phyloP scores from a whole-genome alignment of 2,888 invertebrate species.

The Cheilosia scutellata region DNA sequence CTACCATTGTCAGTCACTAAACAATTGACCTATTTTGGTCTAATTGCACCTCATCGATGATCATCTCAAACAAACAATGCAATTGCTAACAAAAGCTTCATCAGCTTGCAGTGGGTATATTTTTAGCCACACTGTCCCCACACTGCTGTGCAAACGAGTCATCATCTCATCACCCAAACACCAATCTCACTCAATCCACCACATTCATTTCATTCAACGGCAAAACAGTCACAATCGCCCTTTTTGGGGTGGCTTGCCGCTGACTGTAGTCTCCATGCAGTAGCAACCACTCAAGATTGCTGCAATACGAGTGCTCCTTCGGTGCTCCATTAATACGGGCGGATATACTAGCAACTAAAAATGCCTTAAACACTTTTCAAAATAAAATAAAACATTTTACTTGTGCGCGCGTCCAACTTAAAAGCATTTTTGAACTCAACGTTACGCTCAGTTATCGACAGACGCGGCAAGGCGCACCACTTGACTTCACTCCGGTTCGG shows the following conservation, averaged over 20 bases:
- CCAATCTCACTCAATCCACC: not conserved
- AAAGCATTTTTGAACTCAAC: conserved; percentile 66
- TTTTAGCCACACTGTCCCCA: conserved; percentile 2
- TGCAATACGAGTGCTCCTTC: conserved; percentile 1
- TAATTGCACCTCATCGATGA: no score
- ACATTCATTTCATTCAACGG: not conserved
- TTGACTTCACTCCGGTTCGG: not conserved
- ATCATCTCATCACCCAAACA: not conserved
- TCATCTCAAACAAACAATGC: no score
- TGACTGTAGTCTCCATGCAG: not conserved
- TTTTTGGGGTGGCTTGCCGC: conserved; percentile 22
- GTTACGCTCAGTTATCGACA: conserved; percentile 68
- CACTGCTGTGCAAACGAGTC: not conserved
- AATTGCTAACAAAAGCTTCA: no score
- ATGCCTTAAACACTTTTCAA: not conserved
- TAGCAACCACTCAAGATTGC: conserved; percentile 10
- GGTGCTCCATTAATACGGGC: conserved; percentile 11
- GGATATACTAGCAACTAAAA: not conserved
- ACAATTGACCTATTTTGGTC: no score
- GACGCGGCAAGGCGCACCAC: conserved; percentile 45
- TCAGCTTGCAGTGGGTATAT: not conserved
- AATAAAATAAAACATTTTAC: conserved; percentile 9
- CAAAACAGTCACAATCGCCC: conserved; percentile 1
- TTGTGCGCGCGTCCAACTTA: conserved; percentile 65
- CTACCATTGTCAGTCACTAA: no score